A percentile compares a stretch with the other conserved stretches of the same genome.
Evolutionary conservation across 1,140 invertebrate species (phyloP).

Genomic region (Drosophila carrolli): DNA sequence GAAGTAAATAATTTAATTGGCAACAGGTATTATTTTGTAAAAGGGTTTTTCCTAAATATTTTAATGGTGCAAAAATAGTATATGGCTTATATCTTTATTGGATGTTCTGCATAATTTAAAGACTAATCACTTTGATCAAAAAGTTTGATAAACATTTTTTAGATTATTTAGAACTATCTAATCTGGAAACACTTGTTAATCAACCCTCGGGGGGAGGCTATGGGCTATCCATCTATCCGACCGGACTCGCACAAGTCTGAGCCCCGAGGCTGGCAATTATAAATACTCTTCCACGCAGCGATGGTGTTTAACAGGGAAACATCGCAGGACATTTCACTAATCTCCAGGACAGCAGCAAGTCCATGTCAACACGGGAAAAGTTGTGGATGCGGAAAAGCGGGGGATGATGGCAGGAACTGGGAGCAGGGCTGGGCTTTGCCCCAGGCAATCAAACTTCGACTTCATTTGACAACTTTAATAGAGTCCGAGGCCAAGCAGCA

Average conservation of each 20-base stretch:
- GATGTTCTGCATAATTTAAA: not conserved
- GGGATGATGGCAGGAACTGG: conserved; percentile 5
- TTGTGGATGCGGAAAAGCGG: not conserved
- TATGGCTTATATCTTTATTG: not conserved
- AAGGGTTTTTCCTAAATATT: too few relatives aligned
- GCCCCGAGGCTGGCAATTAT: conserved; percentile 58
- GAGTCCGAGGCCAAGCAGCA: conserved; percentile 61
- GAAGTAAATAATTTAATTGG: not conserved
- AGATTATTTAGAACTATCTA: not conserved
- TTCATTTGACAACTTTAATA: conserved; percentile 81
- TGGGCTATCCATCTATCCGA: conserved; percentile 12
- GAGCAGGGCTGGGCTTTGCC: conserved; percentile 38
- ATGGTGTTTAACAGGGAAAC: conserved; percentile 57
- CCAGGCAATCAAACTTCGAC: conserved; percentile 73
- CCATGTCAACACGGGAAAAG: conserved; percentile 26
- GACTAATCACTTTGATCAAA: too few relatives aligned
- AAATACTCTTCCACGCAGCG: conserved; percentile 51
- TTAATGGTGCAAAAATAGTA: too few relatives aligned
- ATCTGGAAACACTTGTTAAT: conserved; percentile 18
- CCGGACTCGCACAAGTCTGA: conserved; percentile 39
- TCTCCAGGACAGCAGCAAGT: conserved; percentile 39
- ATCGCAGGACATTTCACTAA: conserved; percentile 62
- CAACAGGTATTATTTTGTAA: not conserved
- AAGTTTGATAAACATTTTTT: too few relatives aligned
- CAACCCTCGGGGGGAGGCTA: conserved; percentile 3